Conservation (phyloP, 2,888 invertebrate species). For the Drosophila conformis region DNA sequence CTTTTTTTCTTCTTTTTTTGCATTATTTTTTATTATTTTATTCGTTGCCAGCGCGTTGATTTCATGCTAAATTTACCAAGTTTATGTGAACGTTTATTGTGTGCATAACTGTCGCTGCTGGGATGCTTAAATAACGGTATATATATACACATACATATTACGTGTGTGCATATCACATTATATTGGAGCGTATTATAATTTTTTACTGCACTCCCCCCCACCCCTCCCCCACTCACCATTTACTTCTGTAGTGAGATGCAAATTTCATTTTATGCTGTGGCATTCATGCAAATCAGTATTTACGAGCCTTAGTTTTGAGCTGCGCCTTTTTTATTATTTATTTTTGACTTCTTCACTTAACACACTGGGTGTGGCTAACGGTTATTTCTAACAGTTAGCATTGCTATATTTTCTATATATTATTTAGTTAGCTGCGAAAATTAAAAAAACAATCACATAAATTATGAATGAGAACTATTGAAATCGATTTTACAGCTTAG, state of each 20-base stretch:
- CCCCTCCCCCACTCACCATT: neutral
- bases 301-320: constrained; percentile 53
- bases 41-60: constrained; percentile 54
- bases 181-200: constrained; percentile 69
- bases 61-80: constrained; percentile 71
- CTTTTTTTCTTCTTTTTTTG: neutral
- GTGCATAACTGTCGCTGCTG: constrained; percentile 71
- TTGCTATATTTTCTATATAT: neutral
- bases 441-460: neutral
- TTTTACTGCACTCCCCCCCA: constrained; percentile 26
- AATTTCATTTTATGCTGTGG: constrained; percentile 71
- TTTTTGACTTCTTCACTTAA: constrained; percentile 14
- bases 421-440: neutral
- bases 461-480: neutral
- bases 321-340: constrained; percentile 15
- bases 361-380: constrained; percentile 33
- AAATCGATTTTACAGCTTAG: neutral
- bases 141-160: constrained; percentile 4
- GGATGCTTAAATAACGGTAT: constrained; percentile 20
- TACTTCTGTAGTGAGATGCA: constrained; percentile 67
- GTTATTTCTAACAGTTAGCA: neutral
- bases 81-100: constrained; percentile 72
- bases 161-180: constrained; percentile 42
- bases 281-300: constrained; percentile 73
- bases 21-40: neutral